These are phyloP conservation scores for Polydrusus tereticollis DNA, from an alignment of 2,888 invertebrate genomes.

Conservation along the genomic window DNA sequence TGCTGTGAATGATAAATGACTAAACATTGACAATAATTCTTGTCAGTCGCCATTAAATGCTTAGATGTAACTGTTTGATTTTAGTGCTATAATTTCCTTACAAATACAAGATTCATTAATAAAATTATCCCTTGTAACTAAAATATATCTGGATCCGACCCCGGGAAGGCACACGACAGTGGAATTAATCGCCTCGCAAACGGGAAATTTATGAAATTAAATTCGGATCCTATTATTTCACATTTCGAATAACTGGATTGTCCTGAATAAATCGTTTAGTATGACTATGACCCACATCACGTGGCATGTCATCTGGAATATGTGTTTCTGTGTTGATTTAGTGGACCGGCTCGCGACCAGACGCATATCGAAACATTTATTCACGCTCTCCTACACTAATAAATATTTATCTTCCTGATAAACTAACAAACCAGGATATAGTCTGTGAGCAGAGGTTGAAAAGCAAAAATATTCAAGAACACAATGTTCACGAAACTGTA, in stretches of 20 bases:
- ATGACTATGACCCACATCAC: constrained; percentile 27
- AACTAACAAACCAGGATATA: constrained; percentile 31
- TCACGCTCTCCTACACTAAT: constrained; percentile 23
- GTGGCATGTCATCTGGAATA: constrained; percentile 19
- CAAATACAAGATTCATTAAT: too few species aligned
- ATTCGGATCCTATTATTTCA: background rate
- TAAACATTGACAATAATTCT: too few species aligned
- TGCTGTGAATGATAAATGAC: too few species aligned
- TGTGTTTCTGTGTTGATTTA: constrained; percentile 28
- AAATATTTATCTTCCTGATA: constrained; percentile 38
- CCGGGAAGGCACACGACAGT: background rate
- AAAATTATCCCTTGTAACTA: background rate
- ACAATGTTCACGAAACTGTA: too few species aligned
- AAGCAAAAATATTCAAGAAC: background rate
- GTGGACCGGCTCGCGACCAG: constrained; percentile 2
- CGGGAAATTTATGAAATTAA: background rate
- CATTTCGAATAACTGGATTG: background rate
- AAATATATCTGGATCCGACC: background rate
- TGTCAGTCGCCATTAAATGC: too few species aligned
- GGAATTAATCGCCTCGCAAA: background rate
- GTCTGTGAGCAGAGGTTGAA: background rate
- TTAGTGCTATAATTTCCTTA: too few species aligned
- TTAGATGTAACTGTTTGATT: too few species aligned
- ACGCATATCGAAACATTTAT: constrained; percentile 12
- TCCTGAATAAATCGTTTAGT: background rate